A percentile compares a stretch with the other conserved stretches of the same genome.
phyloP scores from a whole-genome alignment of 1,140 invertebrate species.

The Littorina saxatilis region DNA sequence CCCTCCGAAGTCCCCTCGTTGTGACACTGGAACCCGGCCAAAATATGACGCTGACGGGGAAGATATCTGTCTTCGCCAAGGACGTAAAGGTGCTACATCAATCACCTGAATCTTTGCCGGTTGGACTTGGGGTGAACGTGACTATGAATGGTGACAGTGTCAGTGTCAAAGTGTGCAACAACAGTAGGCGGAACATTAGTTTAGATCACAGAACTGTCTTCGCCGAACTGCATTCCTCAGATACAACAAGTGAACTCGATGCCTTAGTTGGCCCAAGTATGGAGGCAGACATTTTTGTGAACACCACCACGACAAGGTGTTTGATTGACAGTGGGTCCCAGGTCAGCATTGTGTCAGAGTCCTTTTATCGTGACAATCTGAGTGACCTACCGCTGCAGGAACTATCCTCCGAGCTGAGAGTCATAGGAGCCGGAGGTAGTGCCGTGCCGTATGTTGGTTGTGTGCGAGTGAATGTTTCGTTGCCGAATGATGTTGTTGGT shows the following conservation, averaged over 20 bases:
- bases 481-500: slow-evolving; percentile 13
- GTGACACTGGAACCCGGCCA: background rate
- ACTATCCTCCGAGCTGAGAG: background rate
- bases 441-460: background rate
- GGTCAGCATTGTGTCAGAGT: too few relatives aligned
- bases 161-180: background rate
- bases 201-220: too few relatives aligned
- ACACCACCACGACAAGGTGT: too few relatives aligned
- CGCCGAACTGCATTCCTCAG: too few relatives aligned
- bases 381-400: background rate
- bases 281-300: too few relatives aligned
- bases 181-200: too few relatives aligned
- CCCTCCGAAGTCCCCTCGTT: background rate
- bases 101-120: background rate
- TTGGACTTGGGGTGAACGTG: background rate
- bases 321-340: too few relatives aligned
- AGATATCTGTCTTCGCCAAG: background rate
- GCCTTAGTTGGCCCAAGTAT: too few relatives aligned
- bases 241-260: too few relatives aligned
- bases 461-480: background rate
- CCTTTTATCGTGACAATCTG: background rate
- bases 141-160: background rate
- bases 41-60: background rate
- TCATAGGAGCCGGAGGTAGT: background rate
- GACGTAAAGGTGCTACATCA: background rate